Evolutionary conservation across 2,113 vertebrate genomes (phyloP).

Genomic region (Lophochroa leadbeateri): DNA sequence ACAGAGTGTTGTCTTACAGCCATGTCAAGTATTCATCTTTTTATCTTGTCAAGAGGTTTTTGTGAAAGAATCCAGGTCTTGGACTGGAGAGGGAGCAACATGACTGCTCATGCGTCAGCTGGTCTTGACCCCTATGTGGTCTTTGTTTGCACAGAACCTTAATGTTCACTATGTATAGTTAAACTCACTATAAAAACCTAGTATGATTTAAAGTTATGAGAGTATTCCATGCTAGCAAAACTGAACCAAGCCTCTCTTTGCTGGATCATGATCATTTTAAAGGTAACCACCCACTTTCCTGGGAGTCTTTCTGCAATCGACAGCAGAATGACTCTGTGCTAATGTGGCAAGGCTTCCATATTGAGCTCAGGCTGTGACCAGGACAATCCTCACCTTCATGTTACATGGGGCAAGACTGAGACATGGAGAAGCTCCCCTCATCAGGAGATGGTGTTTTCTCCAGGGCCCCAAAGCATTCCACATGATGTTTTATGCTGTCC

Average conservation of each 20-base stretch:
- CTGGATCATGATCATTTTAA: background rate
- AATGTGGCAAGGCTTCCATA: background rate
- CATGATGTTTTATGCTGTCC: background rate
- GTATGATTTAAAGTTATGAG: conserved; percentile 5
- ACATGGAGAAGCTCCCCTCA: background rate
- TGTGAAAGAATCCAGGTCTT: conserved; percentile 24
- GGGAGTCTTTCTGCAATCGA: background rate
- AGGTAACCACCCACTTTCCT: background rate
- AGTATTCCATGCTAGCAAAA: background rate
- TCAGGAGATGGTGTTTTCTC: background rate
- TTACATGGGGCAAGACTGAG: background rate
- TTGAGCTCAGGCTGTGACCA: background rate
- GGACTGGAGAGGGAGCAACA: background rate
- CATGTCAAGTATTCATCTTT: conserved; percentile 25
- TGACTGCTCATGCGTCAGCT: background rate
- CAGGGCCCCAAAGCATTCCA: rapidly evolving
- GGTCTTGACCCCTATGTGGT: background rate
- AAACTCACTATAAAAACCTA: conserved; percentile 4
- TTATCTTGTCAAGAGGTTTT: background rate
- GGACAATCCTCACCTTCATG: background rate
- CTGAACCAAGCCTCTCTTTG: background rate
- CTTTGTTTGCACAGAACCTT: conserved; percentile 7
- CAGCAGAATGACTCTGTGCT: background rate
- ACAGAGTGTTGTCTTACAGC: conserved; percentile 3
- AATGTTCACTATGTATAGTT: background rate